Percentiles rank a stretch among this genome's conserved stretches.
Conservation (phyloP, 2,888 invertebrate species). For the Macropis europaea region DNA sequence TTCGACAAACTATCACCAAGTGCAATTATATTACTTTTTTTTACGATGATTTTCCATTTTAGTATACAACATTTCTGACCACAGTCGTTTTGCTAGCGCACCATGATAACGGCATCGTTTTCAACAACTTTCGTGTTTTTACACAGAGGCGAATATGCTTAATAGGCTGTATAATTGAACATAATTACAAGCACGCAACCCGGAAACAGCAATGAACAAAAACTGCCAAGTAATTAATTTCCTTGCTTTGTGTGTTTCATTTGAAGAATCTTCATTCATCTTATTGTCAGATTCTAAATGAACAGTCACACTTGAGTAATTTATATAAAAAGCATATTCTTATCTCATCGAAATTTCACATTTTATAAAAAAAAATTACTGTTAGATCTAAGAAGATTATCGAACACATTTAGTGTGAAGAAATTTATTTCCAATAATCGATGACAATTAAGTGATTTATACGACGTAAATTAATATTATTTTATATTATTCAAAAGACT, state of each 20-base stretch:
- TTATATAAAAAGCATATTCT: too few species aligned
- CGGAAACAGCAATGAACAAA: not conserved
- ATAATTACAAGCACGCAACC: not conserved
- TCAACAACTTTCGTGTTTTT: not conserved
- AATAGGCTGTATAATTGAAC: conserved; percentile 11
- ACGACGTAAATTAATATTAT: too few species aligned
- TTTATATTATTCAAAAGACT: too few species aligned
- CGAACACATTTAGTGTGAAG: too few species aligned
- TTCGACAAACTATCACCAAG: too few species aligned
- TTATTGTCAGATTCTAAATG: too few species aligned
- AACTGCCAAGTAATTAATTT: not conserved
- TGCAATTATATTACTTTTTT: conserved; percentile 9
- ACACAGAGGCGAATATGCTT: not conserved
- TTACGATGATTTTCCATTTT: conserved; percentile 14
- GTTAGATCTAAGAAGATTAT: too few species aligned
- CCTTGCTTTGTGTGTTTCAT: not conserved
- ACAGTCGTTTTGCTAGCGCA: conserved; percentile 22
- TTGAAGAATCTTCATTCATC: not conserved
- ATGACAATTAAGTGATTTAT: too few species aligned
- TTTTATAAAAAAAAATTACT: too few species aligned
- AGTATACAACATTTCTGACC: conserved; percentile 28
- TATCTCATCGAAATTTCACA: too few species aligned
- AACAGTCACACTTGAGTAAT: too few species aligned
- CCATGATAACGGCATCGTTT: conserved; percentile 13
- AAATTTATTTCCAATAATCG: too few species aligned